Percentiles rank a stretch among this genome's conserved stretches.
Evolutionary conservation across 2,113 vertebrate genomes (phyloP).

Genomic region (Tor tambroides): DNA sequence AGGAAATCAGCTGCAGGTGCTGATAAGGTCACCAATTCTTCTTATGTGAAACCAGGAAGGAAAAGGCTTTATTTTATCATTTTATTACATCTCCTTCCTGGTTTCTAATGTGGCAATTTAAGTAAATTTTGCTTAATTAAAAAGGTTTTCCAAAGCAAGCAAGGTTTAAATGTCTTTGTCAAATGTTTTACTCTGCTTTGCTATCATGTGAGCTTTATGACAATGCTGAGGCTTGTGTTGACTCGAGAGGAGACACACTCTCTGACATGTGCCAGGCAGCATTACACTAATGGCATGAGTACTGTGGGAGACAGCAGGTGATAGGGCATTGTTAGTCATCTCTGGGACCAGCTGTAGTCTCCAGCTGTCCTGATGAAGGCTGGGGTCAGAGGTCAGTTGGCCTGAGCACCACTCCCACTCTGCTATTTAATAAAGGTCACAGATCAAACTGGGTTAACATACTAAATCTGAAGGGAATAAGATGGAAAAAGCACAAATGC

Average conservation of each 20-base stretch:
- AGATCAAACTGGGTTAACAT: constrained; percentile 17
- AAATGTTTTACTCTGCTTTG: background rate
- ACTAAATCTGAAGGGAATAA: too few species aligned
- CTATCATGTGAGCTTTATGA: background rate
- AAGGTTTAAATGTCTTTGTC: background rate
- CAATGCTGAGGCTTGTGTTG: background rate
- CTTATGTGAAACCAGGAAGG: background rate
- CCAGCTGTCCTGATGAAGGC: constrained; percentile 21
- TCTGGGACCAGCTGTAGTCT: constrained; percentile 51
- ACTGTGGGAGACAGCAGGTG: constrained; percentile 25
- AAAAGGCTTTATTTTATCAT: background rate
- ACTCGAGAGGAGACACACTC: background rate
- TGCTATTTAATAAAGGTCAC: background rate
- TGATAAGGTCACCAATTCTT: background rate
- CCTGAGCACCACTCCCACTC: background rate
- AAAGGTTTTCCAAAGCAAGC: background rate
- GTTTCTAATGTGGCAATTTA: too few species aligned
- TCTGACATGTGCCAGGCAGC: background rate
- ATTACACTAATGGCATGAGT: background rate
- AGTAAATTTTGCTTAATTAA: background rate
- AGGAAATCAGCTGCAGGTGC: background rate
- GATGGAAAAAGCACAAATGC: background rate
- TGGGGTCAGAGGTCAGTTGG: constrained; percentile 53
- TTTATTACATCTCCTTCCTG: background rate
- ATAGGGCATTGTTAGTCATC: constrained; percentile 27